Evolutionary conservation across 2,888 invertebrate genomes (phyloP).

Genomic region (Drosophila bunnanda): DNA sequence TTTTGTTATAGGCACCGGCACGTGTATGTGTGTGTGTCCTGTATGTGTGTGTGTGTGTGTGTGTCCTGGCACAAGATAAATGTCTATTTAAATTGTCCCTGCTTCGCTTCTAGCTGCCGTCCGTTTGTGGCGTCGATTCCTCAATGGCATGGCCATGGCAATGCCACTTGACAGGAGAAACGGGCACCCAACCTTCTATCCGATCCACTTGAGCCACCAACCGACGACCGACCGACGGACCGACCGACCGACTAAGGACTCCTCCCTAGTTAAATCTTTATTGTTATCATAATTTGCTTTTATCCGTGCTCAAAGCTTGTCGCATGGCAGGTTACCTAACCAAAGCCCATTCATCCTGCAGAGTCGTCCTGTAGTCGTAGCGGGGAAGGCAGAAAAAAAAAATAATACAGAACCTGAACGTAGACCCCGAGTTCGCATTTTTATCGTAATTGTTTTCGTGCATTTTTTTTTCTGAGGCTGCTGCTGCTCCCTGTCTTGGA

Average conservation of each 20-base stretch:
- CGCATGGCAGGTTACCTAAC: constrained; percentile 54
- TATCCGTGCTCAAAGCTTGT: constrained; percentile 76
- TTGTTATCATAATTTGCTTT: constrained; percentile 81
- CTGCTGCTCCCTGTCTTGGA: constrained; percentile 1
- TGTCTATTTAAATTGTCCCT: constrained; percentile 80
- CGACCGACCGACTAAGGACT: constrained; percentile 1
- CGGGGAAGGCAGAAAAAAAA: neutral
- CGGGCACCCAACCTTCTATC: constrained; percentile 15
- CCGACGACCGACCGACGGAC: constrained; percentile 4
- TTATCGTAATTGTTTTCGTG: constrained; percentile 80
- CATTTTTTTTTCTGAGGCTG: constrained; percentile 49
- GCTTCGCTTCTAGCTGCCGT: constrained; percentile 46
- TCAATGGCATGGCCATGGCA: constrained; percentile 45
- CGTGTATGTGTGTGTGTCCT: constrained; percentile 36
- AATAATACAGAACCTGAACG: constrained; percentile 22
- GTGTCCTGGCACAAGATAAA: constrained; percentile 67
- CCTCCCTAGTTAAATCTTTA: constrained; percentile 78
- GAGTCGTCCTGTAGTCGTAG: neutral
- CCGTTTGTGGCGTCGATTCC: constrained; percentile 57
- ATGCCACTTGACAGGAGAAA: constrained; percentile 66
- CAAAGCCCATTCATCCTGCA: constrained; percentile 37
- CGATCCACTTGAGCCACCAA: constrained; percentile 25
- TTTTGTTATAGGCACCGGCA: constrained; percentile 70
- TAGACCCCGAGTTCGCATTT: constrained; percentile 55
- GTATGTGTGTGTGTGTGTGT: constrained; percentile 30